Base-by-base conservation (phyloP, 2,888 invertebrate genomes). In the Apoderus coryli region DNA sequence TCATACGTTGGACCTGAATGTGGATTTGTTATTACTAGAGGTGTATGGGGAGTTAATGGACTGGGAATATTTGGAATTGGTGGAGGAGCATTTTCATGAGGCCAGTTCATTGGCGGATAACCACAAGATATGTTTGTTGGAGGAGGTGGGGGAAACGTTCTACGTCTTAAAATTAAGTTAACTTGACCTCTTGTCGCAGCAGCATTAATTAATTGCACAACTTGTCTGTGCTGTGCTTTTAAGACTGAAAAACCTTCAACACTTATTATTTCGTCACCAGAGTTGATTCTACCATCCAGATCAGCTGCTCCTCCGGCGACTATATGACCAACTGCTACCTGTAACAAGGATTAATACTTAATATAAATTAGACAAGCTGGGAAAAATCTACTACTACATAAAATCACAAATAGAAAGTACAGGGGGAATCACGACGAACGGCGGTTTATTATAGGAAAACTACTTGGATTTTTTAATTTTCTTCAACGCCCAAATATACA, bases 241-340 rank as follows among this genome's bases (percentile, higher is more conserved):
- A 68, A 52, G 47, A 68, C 53, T 1, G 53, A 53, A 37, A 50
- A 49, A 26, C 84, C 84, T 59, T 98, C 93, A 32, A 98, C 93
- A 31, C 84, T 85, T 30, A 93, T 73, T 36, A 98, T 84, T 55
- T 96, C 78, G 58, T 98, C 98, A 0, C 92, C 92, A 0, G 88
- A 80, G 22, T 78, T 72, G 31, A 98, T 71, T 22, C 90, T 68
- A 0, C 89, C 89, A 60, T 96, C 93, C 25, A 84, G 58, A 56
- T 85, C 84, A 2, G 89, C 96, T 2, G 95, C 85, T 3, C 96
- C 96, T 13, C 90, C 89, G 2, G 89, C 84, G 31, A 96, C 93
- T 39, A 96, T 92, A 54, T 92, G 88, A 2, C 96, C 95, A 14
- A 96, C 92, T 6, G 92, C 88, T 36, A 95, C 76, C 71, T 76